Evolutionary conservation across 2,113 vertebrate species (phyloP).

Genomic region (Xiphorhynchus elegans): DNA sequence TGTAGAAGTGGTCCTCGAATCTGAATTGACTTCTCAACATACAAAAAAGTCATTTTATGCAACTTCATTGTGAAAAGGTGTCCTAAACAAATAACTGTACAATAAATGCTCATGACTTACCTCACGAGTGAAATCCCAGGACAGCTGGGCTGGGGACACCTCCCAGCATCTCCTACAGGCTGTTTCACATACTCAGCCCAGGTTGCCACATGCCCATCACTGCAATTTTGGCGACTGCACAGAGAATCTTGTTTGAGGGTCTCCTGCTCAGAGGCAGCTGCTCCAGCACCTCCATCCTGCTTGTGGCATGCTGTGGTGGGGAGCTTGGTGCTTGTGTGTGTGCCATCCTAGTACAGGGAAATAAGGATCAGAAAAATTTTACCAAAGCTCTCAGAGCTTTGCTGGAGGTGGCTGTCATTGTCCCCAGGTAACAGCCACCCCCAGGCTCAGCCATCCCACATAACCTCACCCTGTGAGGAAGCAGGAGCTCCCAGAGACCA

Average conservation of each 20-base stretch:
- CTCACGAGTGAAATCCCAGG: neutral
- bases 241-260: neutral
- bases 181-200: neutral
- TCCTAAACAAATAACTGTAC: neutral
- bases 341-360: neutral
- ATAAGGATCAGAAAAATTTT: neutral
- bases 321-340: rapidly evolving
- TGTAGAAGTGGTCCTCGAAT: neutral
- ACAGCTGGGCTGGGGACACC: neutral
- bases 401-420: neutral
- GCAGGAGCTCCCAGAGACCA: neutral
- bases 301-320: neutral
- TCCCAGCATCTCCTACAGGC: neutral
- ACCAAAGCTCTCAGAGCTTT: neutral
- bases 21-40: neutral
- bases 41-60: neutral
- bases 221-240: neutral
- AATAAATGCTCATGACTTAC: neutral
- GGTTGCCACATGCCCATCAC: neutral
- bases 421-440: neutral
- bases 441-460: rapidly evolving
- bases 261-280: neutral
- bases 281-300: neutral
- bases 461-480: neutral
- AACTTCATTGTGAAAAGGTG: neutral